Conservation (phyloP, 2,113 vertebrate species). For the Sinocyclocheilus anshuiensis region DNA sequence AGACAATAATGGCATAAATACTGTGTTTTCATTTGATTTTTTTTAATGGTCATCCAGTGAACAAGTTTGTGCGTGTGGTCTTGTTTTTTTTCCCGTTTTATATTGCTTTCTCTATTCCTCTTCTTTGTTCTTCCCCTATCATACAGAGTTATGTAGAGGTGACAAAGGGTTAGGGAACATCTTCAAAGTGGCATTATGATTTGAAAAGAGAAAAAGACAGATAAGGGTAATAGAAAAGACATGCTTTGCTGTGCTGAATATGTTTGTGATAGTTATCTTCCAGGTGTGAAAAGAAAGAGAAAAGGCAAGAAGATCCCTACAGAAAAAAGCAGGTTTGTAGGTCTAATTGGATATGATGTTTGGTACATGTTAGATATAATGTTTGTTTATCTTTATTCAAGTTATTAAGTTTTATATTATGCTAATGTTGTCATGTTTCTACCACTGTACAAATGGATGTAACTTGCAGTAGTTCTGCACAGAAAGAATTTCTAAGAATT, state of each 20-base stretch:
- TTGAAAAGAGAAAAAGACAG: constrained; percentile 36
- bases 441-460: not conserved
- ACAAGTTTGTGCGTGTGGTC: constrained; percentile 58
- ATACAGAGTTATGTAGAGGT: constrained; percentile 47
- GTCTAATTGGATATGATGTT: not conserved
- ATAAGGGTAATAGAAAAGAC: constrained; percentile 49
- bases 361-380: not conserved
- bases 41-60: constrained; percentile 24
- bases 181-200: constrained; percentile 65
- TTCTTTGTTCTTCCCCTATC: constrained; percentile 57
- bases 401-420: not conserved
- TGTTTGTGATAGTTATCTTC: constrained; percentile 65
- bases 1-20: constrained; percentile 37
- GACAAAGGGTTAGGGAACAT: constrained; percentile 46
- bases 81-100: not conserved
- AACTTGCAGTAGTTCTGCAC: no score
- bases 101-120: constrained; percentile 31
- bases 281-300: constrained; percentile 65
- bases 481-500: no score
- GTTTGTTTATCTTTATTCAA: not conserved
- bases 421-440: not conserved
- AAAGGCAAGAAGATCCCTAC: constrained; percentile 39
- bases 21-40: not conserved
- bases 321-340: not conserved
- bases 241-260: constrained; percentile 51